Base-by-base conservation (phyloP, 2,113 vertebrate genomes). In the Crocuta crocuta region DNA sequence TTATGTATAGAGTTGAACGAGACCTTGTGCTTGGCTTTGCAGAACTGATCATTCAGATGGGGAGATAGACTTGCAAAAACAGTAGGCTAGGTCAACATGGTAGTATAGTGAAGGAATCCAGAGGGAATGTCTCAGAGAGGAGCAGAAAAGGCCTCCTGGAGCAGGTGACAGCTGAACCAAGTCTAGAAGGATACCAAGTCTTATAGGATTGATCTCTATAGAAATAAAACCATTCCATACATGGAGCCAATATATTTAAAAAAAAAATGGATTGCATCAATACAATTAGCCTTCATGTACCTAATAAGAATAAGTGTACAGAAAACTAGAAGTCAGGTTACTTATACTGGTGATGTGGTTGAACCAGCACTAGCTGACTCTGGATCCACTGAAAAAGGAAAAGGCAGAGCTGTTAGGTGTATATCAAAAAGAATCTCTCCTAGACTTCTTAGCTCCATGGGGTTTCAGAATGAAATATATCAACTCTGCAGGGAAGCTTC, bases 381-480 rank as follows among this genome's bases (percentile, higher is more conserved):
- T 81, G 11, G 1, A 73, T 50, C 35, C 26, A 4, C 23, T 50
- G 61, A 39, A 26, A 76, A 92, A 53, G 71, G 15, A 48, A 83
- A 65, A 88, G 11, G 55, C 48, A 83, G n/a, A 33, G 4, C 68
- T 35, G 31, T 24, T 45, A 68, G 73, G 50, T 91, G 23, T 82
- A 33, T 33, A 35, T 90, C 0, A 19, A 76, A 92, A 92, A 91
- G 43, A 79, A 70, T 50, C 31, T 48, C 50, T 94, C 53, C 50
- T 76, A 53, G 10, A 76, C 35, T 82, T 89, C 83, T 96, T 93
- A 66, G 93, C 95, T 96, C 91, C 31, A 13, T 21, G 89, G 97
- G 78, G 78, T 86, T 94, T 98, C 97, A 66, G 50, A 93, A 91
- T 50, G 92, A 98, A 96, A 97, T 70, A 58, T n/a, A 94, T 66